Conservation (phyloP, 2,888 invertebrate genomes). For the Cryptocheilus praepositus region DNA sequence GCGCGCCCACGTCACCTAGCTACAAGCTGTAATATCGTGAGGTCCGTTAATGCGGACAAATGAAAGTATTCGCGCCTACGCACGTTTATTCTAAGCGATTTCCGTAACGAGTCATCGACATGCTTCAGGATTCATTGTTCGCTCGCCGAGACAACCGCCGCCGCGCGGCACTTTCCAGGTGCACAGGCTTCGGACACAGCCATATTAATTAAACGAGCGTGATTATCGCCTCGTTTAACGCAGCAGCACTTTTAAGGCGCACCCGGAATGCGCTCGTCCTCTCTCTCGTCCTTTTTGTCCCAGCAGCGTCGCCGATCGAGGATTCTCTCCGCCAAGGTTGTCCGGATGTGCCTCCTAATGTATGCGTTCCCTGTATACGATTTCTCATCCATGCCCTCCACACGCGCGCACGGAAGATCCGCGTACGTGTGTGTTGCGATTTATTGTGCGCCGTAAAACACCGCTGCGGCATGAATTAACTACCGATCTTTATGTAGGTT, state of each 20-base stretch:
- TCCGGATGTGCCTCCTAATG: conserved; percentile 19
- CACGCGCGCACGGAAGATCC: conserved; percentile 6
- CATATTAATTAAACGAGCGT: conserved; percentile 46
- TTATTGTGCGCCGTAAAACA: conserved; percentile 39
- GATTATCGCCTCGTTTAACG: conserved; percentile 42
- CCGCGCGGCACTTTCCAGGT: not conserved
- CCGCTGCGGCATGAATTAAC: conserved; percentile 46
- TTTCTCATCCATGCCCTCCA: not conserved
- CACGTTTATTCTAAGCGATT: too few relatives aligned
- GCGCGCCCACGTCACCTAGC: too few relatives aligned
- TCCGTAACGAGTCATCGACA: too few relatives aligned
- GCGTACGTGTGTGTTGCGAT: conserved; percentile 30
- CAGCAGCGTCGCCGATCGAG: conserved; percentile 3
- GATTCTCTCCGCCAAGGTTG: conserved; percentile 31
- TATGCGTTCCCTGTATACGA: not conserved
- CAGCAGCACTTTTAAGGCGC: conserved; percentile 5
- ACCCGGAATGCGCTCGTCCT: conserved; percentile 18
- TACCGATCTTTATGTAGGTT: conserved; percentile 46
- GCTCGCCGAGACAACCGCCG: not conserved
- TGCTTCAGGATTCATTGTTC: too few relatives aligned
- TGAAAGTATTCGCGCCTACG: too few relatives aligned
- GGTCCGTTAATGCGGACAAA: too few relatives aligned
- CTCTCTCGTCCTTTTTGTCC: conserved; percentile 3
- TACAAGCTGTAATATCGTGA: too few relatives aligned
- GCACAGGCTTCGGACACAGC: conserved; percentile 25